Conservation (phyloP, 2,888 invertebrate genomes). For the Drosophila niveifrons region DNA sequence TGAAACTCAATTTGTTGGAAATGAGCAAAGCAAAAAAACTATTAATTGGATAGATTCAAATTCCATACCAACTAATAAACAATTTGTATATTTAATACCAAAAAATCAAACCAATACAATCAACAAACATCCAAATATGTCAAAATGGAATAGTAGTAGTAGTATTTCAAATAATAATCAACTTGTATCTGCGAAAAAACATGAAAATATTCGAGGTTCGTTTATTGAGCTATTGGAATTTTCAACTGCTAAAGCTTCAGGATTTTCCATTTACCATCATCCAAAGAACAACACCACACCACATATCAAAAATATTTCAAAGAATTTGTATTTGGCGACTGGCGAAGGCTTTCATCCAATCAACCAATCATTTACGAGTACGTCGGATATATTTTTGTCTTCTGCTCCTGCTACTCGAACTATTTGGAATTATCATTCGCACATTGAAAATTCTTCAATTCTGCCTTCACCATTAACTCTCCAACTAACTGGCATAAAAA, state of each 20-base stretch:
- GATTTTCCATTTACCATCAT: background rate
- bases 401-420: background rate
- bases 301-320: background rate
- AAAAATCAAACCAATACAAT: background rate
- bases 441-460: background rate
- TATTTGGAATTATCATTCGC: background rate
- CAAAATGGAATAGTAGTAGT: conserved; percentile 2
- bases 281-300: background rate
- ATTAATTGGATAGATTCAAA: conserved; percentile 20
- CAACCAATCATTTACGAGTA: background rate
- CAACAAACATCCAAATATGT: conserved; percentile 1
- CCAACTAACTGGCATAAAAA: background rate
- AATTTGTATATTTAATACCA: background rate
- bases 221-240: background rate
- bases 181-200: background rate
- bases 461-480: background rate
- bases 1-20: background rate
- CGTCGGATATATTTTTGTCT: background rate
- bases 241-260: conserved; percentile 1
- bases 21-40: background rate
- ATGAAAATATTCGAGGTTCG: background rate
- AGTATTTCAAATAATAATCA: background rate
- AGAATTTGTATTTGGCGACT: conserved; percentile 43
- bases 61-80: conserved; percentile 5
- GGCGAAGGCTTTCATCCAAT: conserved; percentile 55